Percentiles rank a stretch among this genome's conserved stretches.
phyloP scores from a whole-genome alignment of 1,140 invertebrate genomes.

The Drosophila pseudoananassae region DNA sequence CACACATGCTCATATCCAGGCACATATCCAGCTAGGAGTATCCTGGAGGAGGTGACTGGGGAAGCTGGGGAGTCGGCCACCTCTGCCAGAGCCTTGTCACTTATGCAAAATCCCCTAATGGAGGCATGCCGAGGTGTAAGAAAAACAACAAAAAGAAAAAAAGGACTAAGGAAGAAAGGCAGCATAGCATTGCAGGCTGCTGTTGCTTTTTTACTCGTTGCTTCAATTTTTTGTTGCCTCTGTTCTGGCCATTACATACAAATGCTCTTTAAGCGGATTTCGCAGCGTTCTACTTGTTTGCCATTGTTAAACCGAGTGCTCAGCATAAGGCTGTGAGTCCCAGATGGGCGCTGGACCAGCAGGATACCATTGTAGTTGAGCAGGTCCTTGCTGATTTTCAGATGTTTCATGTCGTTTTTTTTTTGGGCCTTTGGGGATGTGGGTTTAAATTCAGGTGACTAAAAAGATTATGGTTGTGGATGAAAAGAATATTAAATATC shows the following conservation, averaged over 20 bases:
- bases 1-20: not conserved
- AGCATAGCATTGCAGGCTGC: slow-evolving; percentile 44
- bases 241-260: slow-evolving; percentile 71
- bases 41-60: slow-evolving; percentile 5
- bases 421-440: slow-evolving; percentile 11
- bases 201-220: slow-evolving; percentile 33
- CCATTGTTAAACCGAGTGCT: slow-evolving; percentile 81
- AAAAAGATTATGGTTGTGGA: slow-evolving; percentile 1
- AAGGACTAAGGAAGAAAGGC: slow-evolving; percentile 6
- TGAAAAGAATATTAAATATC: not conserved
- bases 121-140: slow-evolving; percentile 67
- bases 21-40: slow-evolving; percentile 31
- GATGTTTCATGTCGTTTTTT: not conserved
- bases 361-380: slow-evolving; percentile 38
- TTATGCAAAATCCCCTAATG: slow-evolving; percentile 80
- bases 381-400: not conserved
- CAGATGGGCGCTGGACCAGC: slow-evolving; percentile 27
- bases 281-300: slow-evolving; percentile 76
- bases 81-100: slow-evolving; percentile 59
- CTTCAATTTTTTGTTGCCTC: slow-evolving; percentile 22
- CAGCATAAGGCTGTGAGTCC: slow-evolving; percentile 62
- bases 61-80: slow-evolving; percentile 11
- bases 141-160: slow-evolving; percentile 49
- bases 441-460: slow-evolving; percentile 10
- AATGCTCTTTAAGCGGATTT: slow-evolving; percentile 82